A percentile compares a stretch with the other conserved stretches of the same genome.
These are phyloP conservation scores for Danionella dracula DNA, from an alignment of 2,797 vertebrate species.

Conservation along the genomic window DNA sequence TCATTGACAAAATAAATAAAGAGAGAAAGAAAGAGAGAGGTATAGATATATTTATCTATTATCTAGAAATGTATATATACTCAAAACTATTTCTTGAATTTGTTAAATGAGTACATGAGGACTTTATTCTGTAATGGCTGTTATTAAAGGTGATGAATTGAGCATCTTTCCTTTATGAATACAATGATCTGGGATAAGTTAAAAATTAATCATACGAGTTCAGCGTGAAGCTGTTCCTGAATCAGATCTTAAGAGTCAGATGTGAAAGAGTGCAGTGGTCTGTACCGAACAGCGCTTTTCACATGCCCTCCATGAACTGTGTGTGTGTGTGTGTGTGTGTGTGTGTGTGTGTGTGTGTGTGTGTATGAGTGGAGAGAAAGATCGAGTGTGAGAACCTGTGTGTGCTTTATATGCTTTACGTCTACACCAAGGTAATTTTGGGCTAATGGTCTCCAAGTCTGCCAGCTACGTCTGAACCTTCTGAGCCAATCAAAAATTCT, in stretches of 20 bases:
- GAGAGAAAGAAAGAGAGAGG: conserved; percentile 37
- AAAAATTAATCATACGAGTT: background rate
- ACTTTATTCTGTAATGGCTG: conserved; percentile 49
- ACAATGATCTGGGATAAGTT: conserved; percentile 15
- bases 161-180: background rate
- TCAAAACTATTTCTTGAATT: conserved; percentile 57
- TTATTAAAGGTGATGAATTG: conserved; percentile 21
- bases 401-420: conserved; percentile 17
- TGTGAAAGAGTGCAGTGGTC: background rate
- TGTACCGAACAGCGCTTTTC: conserved; percentile 4
- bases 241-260: background rate
- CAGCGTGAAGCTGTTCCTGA: conserved; percentile 2
- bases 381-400: conserved; percentile 6
- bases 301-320: conserved; percentile 29
- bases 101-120: conserved; percentile 59
- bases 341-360: background rate
- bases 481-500: conserved; percentile 64
- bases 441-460: conserved; percentile 39
- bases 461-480: conserved; percentile 48
- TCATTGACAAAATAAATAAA: background rate
- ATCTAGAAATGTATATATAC: conserved; percentile 63
- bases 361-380: background rate
- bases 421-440: conserved; percentile 33
- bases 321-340: conserved; percentile 3
- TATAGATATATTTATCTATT: conserved; percentile 62